Evolutionary conservation across 2,797 vertebrate genomes (phyloP), one percentile per base, ranked within the genome.

Genomic region (Poeciliopsis turneri): DNA sequence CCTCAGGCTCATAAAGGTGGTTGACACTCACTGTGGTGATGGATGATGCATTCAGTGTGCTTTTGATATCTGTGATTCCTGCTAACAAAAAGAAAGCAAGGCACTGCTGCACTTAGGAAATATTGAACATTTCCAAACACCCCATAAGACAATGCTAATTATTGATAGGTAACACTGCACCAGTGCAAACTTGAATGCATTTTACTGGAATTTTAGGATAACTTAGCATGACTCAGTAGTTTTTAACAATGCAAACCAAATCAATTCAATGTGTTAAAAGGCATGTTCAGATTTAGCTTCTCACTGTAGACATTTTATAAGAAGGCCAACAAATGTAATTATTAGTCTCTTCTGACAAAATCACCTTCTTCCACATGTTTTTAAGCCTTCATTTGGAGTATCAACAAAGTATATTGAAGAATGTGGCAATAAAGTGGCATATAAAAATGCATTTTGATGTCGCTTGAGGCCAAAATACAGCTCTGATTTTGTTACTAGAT

Each of bases 401-500:
- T 13, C 5, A 45, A 70, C 3, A 30, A n/a, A 16, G n/a, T 9
- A 68, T 3, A 68, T 11, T 23, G 9, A 68, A 68, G 10, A 39
- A 10, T 41, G 20, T 4, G 3, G 10, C 36, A 39, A 9, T 68
- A 41, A 66, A 10, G 8, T 39, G 9, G 20, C 1, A 3, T 6
- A 7, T 25, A 25, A 25, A 33, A 23, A 25, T 11, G 3, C 7
- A 7, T 3, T 59, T 46, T 33, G 9, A 36, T 25, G 13, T 49
- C 23, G 39, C 4, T 8, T 55, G 18, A 74, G 20, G 23, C 1
- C 9, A 53, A 57, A 23, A 75, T 53, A 33, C 55, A 77, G 69
- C 72, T 83, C 79, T 78, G n/a, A 78, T 75, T 66, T 57, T 39
- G 57, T 6, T 7, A 49, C 75, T 73, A 49, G 23, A 39, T 46